Base-by-base conservation (phyloP, 2,797 vertebrate species). In the Accipiter badius region DNA sequence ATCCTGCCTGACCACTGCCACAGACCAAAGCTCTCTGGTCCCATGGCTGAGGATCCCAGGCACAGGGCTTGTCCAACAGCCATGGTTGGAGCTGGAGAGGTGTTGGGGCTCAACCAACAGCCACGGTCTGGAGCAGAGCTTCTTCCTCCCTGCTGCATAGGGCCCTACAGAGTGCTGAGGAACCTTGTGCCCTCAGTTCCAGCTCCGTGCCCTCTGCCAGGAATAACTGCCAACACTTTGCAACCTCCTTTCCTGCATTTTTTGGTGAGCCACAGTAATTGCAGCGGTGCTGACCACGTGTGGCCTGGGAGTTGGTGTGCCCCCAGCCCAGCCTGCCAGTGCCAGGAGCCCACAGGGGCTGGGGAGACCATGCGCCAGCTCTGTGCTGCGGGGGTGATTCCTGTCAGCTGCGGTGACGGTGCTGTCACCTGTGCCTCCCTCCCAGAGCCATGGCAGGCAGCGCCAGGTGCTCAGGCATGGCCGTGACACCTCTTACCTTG, bases 211-310 rank as follows among this genome's bases (percentile, higher is more conserved):
- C 25, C 39, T 40, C 52, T 62, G 54, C 82, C 22, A 37, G 17
- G n/a, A 35, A 42, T 14, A 26, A 33, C n/a, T 17, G 58, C 33
- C 31, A 40, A 28, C 24, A 11, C 42, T 66, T 25, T 26, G 28
- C 84, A 47, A 5, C 28, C 39, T 50, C 18, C 33, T 26, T 13
- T 35, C 28, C 24, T 24, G 28, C 16, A 37, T 35, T 10, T 19
- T 62, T 15, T 13, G 10, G 14, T 14, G 12, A 44, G 33, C 42
- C 1, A 3, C 25, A 19, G 18, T 55, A 57, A n/a, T 7, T 31
- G 46, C 5, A 3, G 29, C 1, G 0, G 39, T 47, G 58, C 81
- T 12, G 9, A 35, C 19, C 0, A 2, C 3, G 1, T 9, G 35
- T 39, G 57, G 37, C 37, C 22, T 3, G 2, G 58, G 50, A 62